These are phyloP conservation scores for Tapirus terrestris DNA, from an alignment of 2,113 vertebrate species.

Conservation along the genomic window DNA sequence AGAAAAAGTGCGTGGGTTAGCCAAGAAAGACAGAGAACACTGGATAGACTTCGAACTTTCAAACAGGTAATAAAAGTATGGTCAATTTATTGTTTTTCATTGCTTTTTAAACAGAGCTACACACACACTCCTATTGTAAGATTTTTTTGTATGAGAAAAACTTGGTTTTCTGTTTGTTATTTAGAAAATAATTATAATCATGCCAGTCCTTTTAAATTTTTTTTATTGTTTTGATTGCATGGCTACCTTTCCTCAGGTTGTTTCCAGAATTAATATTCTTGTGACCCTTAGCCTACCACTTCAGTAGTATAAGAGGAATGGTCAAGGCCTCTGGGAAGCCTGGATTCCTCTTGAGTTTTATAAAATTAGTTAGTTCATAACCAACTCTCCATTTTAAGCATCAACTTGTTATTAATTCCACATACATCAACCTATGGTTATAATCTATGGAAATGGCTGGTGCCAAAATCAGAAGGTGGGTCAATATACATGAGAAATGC, in stretches of 20 bases:
- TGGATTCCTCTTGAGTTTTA: neutral
- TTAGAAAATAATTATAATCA: neutral
- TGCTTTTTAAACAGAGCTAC: neutral
- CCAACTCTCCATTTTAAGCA: neutral
- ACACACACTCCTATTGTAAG: neutral
- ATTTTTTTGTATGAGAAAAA: slow-evolving; percentile 28
- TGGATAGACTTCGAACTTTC: slow-evolving; percentile 96
- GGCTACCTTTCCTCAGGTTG: neutral
- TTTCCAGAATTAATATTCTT: neutral
- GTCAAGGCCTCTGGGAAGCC: neutral
- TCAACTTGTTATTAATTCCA: neutral
- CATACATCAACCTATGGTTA: neutral
- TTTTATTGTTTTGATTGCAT: neutral
- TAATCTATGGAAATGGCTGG: neutral
- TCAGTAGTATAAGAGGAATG: neutral
- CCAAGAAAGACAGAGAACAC: slow-evolving; percentile 95
- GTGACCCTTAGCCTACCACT: neutral
- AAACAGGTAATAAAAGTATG: slow-evolving; percentile 90
- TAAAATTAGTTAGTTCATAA: neutral
- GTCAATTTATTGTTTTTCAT: neutral
- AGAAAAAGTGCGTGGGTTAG: slow-evolving; percentile 91
- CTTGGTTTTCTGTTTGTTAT: neutral
- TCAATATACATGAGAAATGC: neutral
- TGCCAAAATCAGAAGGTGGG: neutral
- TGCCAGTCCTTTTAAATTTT: neutral